Conservation (phyloP, 2,888 invertebrate genomes). For the Shargacucullia verbasci region DNA sequence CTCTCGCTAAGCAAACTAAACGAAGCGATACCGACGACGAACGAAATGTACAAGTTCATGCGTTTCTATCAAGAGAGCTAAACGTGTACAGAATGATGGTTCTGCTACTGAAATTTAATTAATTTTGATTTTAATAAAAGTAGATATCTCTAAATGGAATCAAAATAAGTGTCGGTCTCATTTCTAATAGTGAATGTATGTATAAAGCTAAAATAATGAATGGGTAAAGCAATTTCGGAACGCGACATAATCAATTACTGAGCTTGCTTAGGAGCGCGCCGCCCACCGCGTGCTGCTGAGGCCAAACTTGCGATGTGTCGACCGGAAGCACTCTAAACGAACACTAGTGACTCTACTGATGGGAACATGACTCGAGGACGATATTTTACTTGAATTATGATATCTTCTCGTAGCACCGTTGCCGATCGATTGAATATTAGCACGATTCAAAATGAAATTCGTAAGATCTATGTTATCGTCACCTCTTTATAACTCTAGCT, state of each 20-base stretch:
- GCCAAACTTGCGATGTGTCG: constrained; percentile 47
- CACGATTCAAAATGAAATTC: constrained; percentile 74
- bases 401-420: constrained; percentile 83
- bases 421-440: constrained; percentile 76
- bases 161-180: constrained; percentile 38
- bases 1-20: constrained; percentile 84
- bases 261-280: constrained; percentile 82
- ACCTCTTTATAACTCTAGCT: constrained; percentile 75
- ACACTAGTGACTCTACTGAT: constrained; percentile 78
- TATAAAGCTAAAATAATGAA: constrained; percentile 30
- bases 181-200: constrained; percentile 31
- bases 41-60: constrained; percentile 44
- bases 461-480: constrained; percentile 79
- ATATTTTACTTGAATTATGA: constrained; percentile 63
- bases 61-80: constrained; percentile 36
- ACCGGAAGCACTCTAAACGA: constrained; percentile 77
- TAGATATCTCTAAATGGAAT: constrained; percentile 29
- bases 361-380: constrained; percentile 74
- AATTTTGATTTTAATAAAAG: constrained; percentile 29
- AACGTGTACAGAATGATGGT: constrained; percentile 32
- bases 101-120: constrained; percentile 30
- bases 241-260: constrained; percentile 46
- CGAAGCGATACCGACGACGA: constrained; percentile 57
- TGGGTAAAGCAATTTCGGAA: constrained; percentile 46
- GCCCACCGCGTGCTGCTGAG: constrained; percentile 69